Conservation (phyloP, 2,888 invertebrate genomes). For the Gnatocerus cornutus region DNA sequence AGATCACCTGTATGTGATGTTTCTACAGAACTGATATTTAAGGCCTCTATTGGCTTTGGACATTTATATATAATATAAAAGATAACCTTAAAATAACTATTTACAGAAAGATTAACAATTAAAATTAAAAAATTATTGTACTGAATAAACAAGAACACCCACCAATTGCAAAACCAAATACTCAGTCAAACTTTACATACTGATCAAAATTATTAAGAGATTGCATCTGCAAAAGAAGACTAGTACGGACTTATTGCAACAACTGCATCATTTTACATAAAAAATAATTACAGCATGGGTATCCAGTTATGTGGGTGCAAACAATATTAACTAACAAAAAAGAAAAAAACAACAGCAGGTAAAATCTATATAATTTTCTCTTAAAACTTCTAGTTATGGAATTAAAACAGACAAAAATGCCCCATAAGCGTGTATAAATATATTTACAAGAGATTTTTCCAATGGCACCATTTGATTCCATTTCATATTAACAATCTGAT, state of each 20-base stretch:
- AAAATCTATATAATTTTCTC: constrained; percentile 55
- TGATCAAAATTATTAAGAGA: constrained; percentile 27
- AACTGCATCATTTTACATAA: constrained; percentile 34
- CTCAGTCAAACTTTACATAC: constrained; percentile 40
- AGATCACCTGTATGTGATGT: constrained; percentile 59
- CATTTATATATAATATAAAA: constrained; percentile 59
- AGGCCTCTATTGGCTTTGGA: constrained; percentile 69
- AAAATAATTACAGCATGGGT: constrained; percentile 30
- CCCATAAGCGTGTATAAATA: constrained; percentile 62
- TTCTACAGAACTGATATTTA: constrained; percentile 64
- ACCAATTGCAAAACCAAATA: constrained; percentile 47
- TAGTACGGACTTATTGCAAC: constrained; percentile 56
- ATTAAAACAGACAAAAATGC: constrained; percentile 61
- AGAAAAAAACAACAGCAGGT: constrained; percentile 61
- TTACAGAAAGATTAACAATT: constrained; percentile 57
- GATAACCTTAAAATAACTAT: constrained; percentile 63
- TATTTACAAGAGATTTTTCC: constrained; percentile 61
- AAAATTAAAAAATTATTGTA: constrained; percentile 48
- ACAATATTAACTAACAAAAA: constrained; percentile 56
- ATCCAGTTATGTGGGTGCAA: constrained; percentile 53
- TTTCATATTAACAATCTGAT: constrained; percentile 52
- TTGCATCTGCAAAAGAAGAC: constrained; percentile 49
- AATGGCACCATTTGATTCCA: constrained; percentile 68
- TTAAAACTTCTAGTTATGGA: constrained; percentile 55
- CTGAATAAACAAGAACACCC: constrained; percentile 50